Base-by-base conservation (phyloP, 2,888 invertebrate genomes). In the Patella pellucida region DNA sequence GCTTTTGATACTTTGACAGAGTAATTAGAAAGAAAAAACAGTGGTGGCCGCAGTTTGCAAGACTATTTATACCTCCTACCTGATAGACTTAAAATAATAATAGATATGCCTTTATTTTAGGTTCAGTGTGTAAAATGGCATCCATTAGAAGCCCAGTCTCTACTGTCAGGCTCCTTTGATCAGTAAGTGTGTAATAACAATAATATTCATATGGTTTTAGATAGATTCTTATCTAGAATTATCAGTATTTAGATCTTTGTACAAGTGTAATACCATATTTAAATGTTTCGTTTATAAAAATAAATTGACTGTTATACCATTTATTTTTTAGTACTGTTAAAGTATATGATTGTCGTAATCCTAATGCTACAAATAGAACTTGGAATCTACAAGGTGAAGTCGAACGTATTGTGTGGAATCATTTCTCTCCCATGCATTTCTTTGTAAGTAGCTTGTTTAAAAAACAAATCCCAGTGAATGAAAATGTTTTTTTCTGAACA, bases 391-490 rank as follows among this genome's bases (percentile, higher is more conserved):
- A 92, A 41, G 95, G 95, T 0, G 97, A 98, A 92, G 94, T 97
- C 50, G 98, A 98, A 91, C 94, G 94, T 83, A 94, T 96, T 14
- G 85, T 93, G 1, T 99, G 98, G 98, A 95, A 97, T 92, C 93
- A 93, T 67, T 93, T 94, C 80, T 94, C 96, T 87, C 94, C 95
- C 0, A 95, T 94, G 92, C 93, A 94, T 85, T 97, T 96, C 87
- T 93, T 96, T 82, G 95, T 94, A 84, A 92, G 93, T 92, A 78
- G 1, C 52, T 23, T 27, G 54, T 11, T 14, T 51, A 67, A 54
- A 16, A 9, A 41, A 41, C 41, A 41, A 41, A 41, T 41, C 41
- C 1, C 41, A 41, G 41, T 1, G 9, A 41, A 41, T 41, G 1
- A 41, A 41, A 41, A 41, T 9, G 31, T 19, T 31, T 62, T 31